Conservation (phyloP, 2,113 vertebrate species). For the Ceyx melanurus region DNA sequence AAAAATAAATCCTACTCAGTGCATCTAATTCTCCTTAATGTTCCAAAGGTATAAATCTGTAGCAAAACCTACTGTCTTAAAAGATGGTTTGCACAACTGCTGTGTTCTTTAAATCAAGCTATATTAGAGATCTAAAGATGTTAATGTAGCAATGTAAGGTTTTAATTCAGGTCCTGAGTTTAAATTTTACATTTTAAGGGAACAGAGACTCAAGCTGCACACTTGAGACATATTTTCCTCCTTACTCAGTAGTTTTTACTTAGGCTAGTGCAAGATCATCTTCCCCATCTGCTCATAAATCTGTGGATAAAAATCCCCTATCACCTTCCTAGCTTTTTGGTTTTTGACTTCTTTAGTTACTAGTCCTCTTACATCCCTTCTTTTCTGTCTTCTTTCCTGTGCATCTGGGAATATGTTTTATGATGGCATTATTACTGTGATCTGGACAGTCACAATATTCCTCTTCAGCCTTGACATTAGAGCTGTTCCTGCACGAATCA, state of each 20-base stretch:
- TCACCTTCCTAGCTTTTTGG: background rate
- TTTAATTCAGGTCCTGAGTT: background rate
- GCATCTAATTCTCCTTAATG: background rate
- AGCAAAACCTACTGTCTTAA: background rate
- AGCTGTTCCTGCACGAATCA: background rate
- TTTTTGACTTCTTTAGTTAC: background rate
- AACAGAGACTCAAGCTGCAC: background rate
- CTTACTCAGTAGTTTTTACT: background rate
- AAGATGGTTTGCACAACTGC: background rate
- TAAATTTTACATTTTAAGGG: background rate
- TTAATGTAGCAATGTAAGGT: background rate
- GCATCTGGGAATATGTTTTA: background rate
- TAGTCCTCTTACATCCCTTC: background rate
- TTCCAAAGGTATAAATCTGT: background rate
- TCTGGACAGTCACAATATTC: background rate
- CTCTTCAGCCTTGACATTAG: background rate
- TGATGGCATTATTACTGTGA: background rate
- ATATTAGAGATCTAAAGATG: background rate
- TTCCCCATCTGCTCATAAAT: background rate
- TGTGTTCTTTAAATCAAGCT: background rate
- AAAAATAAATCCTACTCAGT: background rate
- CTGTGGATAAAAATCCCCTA: background rate
- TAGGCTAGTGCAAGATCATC: background rate
- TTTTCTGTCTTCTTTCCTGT: background rate
- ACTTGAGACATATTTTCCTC: background rate